These are phyloP conservation scores for Orthonevra nobilis DNA, from an alignment of 2,888 invertebrate species.

Conservation along the genomic window DNA sequence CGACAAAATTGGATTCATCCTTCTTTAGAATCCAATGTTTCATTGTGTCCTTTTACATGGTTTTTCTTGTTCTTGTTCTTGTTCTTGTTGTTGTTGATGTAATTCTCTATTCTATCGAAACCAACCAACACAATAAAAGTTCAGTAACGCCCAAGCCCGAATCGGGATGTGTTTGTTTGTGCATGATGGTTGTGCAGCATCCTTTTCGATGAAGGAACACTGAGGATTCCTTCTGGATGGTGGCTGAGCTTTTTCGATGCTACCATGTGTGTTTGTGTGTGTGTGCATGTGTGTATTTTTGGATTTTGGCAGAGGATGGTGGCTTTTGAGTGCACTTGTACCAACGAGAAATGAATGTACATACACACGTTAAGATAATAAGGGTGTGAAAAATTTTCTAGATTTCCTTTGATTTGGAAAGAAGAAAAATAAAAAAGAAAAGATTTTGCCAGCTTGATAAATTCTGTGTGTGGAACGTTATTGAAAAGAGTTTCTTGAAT, in stretches of 20 bases:
- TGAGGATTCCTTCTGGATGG: constrained; percentile 3
- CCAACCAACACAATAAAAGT: constrained; percentile 11
- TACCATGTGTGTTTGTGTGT: not conserved
- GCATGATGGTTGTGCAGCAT: constrained; percentile 21
- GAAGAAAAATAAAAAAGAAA: too few relatives aligned
- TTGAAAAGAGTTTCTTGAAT: not conserved
- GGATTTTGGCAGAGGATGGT: not conserved
- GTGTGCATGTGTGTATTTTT: not conserved
- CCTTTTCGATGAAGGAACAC: not conserved
- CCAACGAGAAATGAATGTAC: not conserved
- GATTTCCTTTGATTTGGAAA: not conserved
- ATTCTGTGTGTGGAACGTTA: too few relatives aligned
- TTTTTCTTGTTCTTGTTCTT: not conserved
- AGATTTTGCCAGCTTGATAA: too few relatives aligned
- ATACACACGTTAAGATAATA: not conserved
- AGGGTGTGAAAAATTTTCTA: not conserved
- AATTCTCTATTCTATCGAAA: constrained; percentile 8
- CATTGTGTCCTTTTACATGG: not conserved
- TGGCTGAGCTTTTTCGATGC: constrained; percentile 2
- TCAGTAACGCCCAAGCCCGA: constrained; percentile 63
- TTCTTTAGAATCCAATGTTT: not conserved
- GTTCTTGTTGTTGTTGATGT: constrained; percentile 25
- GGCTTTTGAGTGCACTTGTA: constrained; percentile 23
- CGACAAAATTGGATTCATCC: constrained; percentile 4
- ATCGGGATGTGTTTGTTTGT: not conserved